Base-by-base conservation (phyloP, 2,113 vertebrate species). In the Pseudopipra pipra region DNA sequence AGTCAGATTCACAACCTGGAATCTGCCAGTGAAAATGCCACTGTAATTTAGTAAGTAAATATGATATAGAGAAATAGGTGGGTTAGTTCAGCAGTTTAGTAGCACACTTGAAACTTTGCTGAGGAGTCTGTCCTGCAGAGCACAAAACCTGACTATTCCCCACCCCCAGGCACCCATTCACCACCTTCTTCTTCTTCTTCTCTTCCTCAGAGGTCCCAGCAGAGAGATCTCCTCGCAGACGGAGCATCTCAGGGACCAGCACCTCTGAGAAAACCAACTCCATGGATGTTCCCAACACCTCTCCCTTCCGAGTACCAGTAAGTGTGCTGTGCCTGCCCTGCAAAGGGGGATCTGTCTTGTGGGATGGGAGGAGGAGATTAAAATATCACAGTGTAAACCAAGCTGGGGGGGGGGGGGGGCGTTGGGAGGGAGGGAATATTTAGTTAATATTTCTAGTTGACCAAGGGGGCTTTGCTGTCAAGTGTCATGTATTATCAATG, bases 251-350 rank as follows among this genome's bases (percentile, higher is more conserved):
- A 2, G 99, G 99, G 78, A 97, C 98, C 96, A 98, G 98, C 93
- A 98, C 98, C 47, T 98, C 99, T 31, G 99, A 99, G 96, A 99
- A 99, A 96, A 98, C 97, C 94, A 98, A 95, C 86, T 96, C 98
- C 46, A 98, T 98, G 92, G 99, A 99, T 78, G 98, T 97, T 46
- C 98, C 98, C 3, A 99, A 98, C 97, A 98, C 99, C 18, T 99
- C 99, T 67, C 99, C 99, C 31, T 99, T 99, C 96, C 99, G 99
- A 99, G 99, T 99, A 44, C 98, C 99, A 82, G 99, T 99, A 98
- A 99, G 99, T 98, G 27, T 43, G 84, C 65, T 98, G 27, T 35
- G 84, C 67, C 39, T 93, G 61, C 90, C 83, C 58, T 93, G 49
- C 80, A 19, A 47, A 63, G 70, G 49, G 85, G 13, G 68, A 17